Base-by-base conservation (phyloP, 2,888 invertebrate species). In the Agrotis puta region DNA sequence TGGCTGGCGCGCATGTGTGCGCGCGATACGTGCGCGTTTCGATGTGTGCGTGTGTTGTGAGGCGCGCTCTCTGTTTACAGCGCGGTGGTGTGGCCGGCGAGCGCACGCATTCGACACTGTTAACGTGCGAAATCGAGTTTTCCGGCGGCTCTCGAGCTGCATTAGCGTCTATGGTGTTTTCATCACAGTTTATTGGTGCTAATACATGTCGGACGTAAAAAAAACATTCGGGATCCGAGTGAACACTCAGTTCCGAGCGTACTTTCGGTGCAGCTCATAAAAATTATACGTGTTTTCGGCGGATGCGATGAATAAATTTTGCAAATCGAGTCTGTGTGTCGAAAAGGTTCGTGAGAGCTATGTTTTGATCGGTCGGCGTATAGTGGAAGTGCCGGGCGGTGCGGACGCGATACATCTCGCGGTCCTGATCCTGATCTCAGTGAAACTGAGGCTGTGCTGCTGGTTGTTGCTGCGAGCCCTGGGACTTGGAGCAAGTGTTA, bases 21-120 rank as follows among this genome's bases (percentile, higher is more conserved):
- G 85, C 57, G 87, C 84, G 87, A 86, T 88, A 88, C 85, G 87
- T 89, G 88, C 74, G 74, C 33, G 83, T 80, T 87, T 88, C 84
- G 77, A 80, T 91, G 94, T 93, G 94, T 93, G 94, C 87, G 93
- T 92, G 92, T 94, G 94, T 94, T 94, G 94, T 89, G 93, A 90
- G 92, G 88, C 93, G 92, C 91, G 92, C 85, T 90, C 90, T 90
- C 96, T 92, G 97, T 97, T 89, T 97, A 96, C 92, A 96, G 97
- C 87, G 96, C 94, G 91, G 95, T 95, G 90, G 90, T 90, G 91
- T 91, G 88, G 96, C 96, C 92, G 96, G 96, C 87, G 94, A 93
- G 92, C 98, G 97, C 92, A 97, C 97, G 96, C 97, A 97, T 97
- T 97, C 90, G 85, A 92, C 91, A 81, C 84, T 81, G 92, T 92